Evolutionary conservation across 2,113 vertebrate genomes (phyloP).

Genomic region (Hypanus sabinus): DNA sequence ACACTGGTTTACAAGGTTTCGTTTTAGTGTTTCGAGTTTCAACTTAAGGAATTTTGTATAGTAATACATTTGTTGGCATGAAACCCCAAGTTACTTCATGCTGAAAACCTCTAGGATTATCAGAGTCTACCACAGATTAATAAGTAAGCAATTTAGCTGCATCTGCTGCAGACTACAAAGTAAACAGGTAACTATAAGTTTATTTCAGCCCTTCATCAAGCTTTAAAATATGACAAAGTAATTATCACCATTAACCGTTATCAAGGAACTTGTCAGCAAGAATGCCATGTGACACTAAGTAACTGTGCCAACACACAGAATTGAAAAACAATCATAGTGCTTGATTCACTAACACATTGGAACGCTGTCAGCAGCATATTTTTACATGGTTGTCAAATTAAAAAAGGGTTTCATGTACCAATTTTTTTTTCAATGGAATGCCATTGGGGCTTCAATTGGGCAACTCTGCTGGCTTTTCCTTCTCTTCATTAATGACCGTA

Average conservation of each 20-base stretch:
- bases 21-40: background rate
- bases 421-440: background rate
- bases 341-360: constrained; percentile 17
- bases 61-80: background rate
- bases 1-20: background rate
- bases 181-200: background rate
- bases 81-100: background rate
- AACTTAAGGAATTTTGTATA: background rate
- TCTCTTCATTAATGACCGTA: background rate
- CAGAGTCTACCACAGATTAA: background rate
- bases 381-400: background rate
- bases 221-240: background rate
- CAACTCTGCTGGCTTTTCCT: background rate
- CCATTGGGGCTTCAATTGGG: background rate
- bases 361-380: background rate
- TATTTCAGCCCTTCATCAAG: background rate
- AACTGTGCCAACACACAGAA: background rate
- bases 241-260: background rate
- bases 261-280: background rate
- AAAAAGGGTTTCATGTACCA: background rate
- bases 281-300: background rate
- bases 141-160: background rate
- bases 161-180: background rate
- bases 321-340: background rate
- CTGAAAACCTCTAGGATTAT: background rate